Base-by-base conservation (phyloP, 2,113 vertebrate species). In the Hemibagrus wyckioides region DNA sequence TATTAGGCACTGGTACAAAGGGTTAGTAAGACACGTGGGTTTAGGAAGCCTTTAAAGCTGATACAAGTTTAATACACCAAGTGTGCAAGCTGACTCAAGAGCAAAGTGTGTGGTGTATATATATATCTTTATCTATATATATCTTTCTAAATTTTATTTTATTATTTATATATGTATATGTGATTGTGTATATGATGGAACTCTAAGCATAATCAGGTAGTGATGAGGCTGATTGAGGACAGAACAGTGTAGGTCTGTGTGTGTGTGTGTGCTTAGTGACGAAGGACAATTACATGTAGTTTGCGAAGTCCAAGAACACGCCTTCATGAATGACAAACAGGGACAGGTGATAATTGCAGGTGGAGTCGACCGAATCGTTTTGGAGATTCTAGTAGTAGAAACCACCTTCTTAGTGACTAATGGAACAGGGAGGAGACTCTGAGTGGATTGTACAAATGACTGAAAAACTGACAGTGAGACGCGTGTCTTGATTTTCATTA, bases 181-280 rank as follows among this genome's bases (percentile, higher is more conserved):
- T 85, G 36, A 82, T 28, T 48, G 41, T 65, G 25, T 63, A 63
- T 71, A 39, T 30, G 23, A 89, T 67, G 57, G 80, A 87, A 67
- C 82, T 4, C 61, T 36, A 69, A 50, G 59, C 28, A 65, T 67
- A 67, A 33, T 48, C 30, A 67, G 63, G 28, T 67, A 50, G 59
- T 65, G 4, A 48, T 44, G 36, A 84, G 11, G 30, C 82, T 25
- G 28, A 71, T 81, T 59, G 23, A 81, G 21, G 50, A 57, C 5
- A 59, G 21, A 81, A 59, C 79, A 81, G 33, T 80, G 21, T 57
- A 80, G 54, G 54, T 59, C 52, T 39, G 33, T 81, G 33, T 81
- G 79, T 59, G 33, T 39, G 33, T 81, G 33, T 81, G 79, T 59
- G 33, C 79, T 81, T 57, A 41, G 79, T 59, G 54, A 59, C 13